Evolutionary conservation across 30 jellyfish, hydroid and myxozoan species (phyloP), one percentile per base, ranked within the genome.

Genomic region (Aurelia coerulea): DNA sequence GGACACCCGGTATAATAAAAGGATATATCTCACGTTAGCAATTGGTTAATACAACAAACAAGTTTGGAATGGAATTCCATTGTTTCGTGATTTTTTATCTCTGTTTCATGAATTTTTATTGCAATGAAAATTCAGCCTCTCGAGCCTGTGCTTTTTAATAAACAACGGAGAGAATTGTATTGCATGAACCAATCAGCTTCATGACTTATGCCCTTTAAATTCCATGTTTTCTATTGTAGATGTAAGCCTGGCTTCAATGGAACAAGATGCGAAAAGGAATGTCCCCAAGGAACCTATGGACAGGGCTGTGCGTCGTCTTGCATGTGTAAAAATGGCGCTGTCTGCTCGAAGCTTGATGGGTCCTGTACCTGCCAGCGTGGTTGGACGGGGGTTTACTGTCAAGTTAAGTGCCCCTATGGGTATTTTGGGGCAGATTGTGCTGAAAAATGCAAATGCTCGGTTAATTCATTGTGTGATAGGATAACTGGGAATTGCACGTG

Each of bases 241-340:
- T 91, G 98, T 68, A 41, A 63, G 16, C 84, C 74, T 3, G 98
- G 98, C 42, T 91, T 16, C 60, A 63, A 62, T 50, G 98, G 98
- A 18, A 62, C 81, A 0, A 79, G 79, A 7, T 93, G 98, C 59
- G 98, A 93, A 62, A 18, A 11, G 32, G 74, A 31, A 19, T 93
- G 98, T 75, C 84, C 90, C 2, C 41, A 76, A 63, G 97, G 96
- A 32, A 81, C 88, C 8, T 93, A 53, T 64, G 98, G 98, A 14
- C 68, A 32, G 32, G 41, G 83, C 53, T 93, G 98, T 80, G 42
- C 35, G 16, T 60, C 79, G 13, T 65, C 54, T 6, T 93, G 98
- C 77, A 10, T 5, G 35, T 93, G 98, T 54, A 76, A 60, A 41
- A 81, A 93, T 62, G 90, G 79, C n/a, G 95, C 92, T 3, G 62